Conservation (phyloP, 2,797 vertebrate species). For the Arnoldichthys spilopterus region DNA sequence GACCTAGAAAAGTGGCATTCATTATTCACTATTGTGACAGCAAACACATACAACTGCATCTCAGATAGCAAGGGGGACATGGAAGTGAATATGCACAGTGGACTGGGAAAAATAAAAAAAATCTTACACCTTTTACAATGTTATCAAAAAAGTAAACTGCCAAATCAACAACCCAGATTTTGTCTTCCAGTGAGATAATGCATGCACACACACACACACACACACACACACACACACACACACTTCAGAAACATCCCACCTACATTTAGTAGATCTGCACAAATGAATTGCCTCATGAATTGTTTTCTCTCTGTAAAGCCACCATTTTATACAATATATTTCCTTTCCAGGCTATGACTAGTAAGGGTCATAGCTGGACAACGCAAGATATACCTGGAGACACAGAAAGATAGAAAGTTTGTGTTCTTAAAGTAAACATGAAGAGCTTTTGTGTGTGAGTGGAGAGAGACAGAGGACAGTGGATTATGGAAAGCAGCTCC, state of each 20-base stretch:
- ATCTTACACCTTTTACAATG: not conserved
- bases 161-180: slow-evolving; percentile 37
- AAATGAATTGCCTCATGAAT: not conserved
- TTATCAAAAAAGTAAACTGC: not conserved
- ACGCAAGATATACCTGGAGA: not conserved
- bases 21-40: slow-evolving; percentile 36
- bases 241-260: not conserved
- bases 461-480: slow-evolving; percentile 7
- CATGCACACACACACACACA: slow-evolving; percentile 7
- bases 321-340: not conserved
- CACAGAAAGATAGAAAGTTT: slow-evolving; percentile 14
- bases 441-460: not conserved
- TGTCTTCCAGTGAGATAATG: slow-evolving; percentile 44
- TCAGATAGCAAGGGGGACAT: slow-evolving; percentile 15
- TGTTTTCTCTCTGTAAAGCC: not conserved
- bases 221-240: not conserved
- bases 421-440: slow-evolving; percentile 13
- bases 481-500: slow-evolving; percentile 51
- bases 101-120: not conserved
- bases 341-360: not conserved
- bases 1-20: slow-evolving; percentile 43
- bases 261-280: slow-evolving; percentile 1
- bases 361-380: not conserved
- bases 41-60: slow-evolving; percentile 19
- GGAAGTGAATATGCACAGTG: slow-evolving; percentile 24